These are phyloP conservation scores for Eupeodes corollae DNA, from an alignment of 1,140 invertebrate genomes.

Conservation along the genomic window DNA sequence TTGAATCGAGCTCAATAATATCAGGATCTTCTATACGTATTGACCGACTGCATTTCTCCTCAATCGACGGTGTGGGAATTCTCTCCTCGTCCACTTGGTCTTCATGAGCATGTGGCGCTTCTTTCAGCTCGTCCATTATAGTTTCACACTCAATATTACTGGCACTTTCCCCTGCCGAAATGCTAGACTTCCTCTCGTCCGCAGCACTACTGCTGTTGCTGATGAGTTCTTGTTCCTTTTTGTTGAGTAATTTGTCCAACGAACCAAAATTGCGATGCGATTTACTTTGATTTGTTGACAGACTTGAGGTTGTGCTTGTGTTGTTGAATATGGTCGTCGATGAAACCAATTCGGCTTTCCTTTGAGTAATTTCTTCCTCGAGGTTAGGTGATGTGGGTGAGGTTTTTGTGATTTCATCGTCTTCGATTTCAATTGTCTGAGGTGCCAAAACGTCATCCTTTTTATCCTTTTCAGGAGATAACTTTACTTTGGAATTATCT, in stretches of 20 bases:
- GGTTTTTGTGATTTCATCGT: neutral
- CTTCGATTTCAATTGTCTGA: slow-evolving; percentile 4
- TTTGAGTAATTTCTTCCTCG: slow-evolving; percentile 27
- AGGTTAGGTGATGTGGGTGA: slow-evolving; percentile 17
- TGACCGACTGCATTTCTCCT: no score
- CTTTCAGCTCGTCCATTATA: no score
- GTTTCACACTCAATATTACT: no score
- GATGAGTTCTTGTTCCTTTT: slow-evolving; percentile 26
- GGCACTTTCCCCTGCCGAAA: no score
- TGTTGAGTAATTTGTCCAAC: slow-evolving; percentile 27
- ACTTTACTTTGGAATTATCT: neutral
- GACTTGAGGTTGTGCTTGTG: neutral
- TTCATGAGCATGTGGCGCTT: no score
- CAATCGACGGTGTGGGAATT: no score
- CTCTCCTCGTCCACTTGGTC: no score
- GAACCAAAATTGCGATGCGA: slow-evolving; percentile 11
- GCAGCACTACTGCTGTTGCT: slow-evolving; percentile 1
- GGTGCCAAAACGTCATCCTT: neutral
- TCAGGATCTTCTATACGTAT: slow-evolving; percentile 11
- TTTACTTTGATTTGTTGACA: slow-evolving; percentile 11
- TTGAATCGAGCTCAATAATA: slow-evolving; percentile 33
- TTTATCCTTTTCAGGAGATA: neutral
- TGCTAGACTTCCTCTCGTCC: no score
- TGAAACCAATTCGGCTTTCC: slow-evolving; percentile 14
- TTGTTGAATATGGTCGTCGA: slow-evolving; percentile 4